Evolutionary conservation across 2,888 invertebrate genomes (phyloP), one percentile per base, ranked within the genome.

Genomic region (Artemia sinica): DNA sequence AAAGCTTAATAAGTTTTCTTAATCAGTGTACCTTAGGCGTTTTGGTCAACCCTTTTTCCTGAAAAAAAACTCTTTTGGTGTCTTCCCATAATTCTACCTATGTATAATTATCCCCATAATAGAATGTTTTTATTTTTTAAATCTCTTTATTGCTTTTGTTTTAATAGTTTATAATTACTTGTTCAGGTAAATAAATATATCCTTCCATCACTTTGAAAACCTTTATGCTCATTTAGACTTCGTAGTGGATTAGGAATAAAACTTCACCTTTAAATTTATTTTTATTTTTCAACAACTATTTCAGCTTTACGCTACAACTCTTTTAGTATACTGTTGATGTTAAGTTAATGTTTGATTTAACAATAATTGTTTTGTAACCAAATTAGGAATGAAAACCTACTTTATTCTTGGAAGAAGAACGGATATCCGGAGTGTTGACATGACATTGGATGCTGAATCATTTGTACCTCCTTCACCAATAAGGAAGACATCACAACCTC

Each of bases 331-430:
- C 69, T 66, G 48, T 71, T 2, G 4, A 14, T 48, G 49, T 69
- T 69, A 18, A 48, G 41, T 68, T 72, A 68, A 13, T 63, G 18
- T 48, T 28, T 28, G 28, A 28, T 4, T 28, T 28, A 28, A 28
- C 2, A 28, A 28, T 28, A 28, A 28, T 28, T 28, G 28, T 28
- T 28, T 71, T 72, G 70, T 71, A 1, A 28, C 58, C 8, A 8
- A 70, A 73, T 48, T 70, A 75, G 76, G 72, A 18, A 73, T 75
- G 73, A 88, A 88, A 78, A 91, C 91, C 1, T 91, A 86, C 78
- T 93, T 92, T 78, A 89, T 93, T 70, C 83, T 86, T 76, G 87
- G 87, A 49, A 83, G 87, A 49, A 86, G 85, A 76, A 80, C 82
- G 72, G 84, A 83, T 74, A 79, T 78, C 11, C 58, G 58, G 14